Evolutionary conservation across 2,797 vertebrate species (phyloP).

Genomic region (Aldrovandia affinis): DNA sequence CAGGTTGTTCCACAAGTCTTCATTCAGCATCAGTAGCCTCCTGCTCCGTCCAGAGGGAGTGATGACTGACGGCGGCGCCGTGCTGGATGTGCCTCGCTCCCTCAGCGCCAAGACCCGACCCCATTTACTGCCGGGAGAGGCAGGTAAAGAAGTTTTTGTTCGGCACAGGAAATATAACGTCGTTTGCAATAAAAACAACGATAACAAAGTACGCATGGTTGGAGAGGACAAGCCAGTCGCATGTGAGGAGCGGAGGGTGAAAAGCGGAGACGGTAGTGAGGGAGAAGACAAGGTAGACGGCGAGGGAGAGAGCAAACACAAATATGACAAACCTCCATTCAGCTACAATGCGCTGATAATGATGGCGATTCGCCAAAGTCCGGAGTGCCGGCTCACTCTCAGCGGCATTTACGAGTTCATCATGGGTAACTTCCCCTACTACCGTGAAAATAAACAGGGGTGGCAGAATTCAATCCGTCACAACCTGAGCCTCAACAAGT

Average conservation of each 20-base stretch:
- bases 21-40: conserved; percentile 79
- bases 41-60: conserved; percentile 65
- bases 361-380: conserved; percentile 82
- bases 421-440: conserved; percentile 78
- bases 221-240: conserved; percentile 16
- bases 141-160: conserved; percentile 20
- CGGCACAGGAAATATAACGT: conserved; percentile 39
- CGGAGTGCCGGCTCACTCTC: conserved; percentile 72
- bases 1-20: conserved; percentile 68
- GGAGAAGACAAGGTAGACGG: conserved; percentile 21
- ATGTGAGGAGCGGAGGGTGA: conserved; percentile 21
- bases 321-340: conserved; percentile 76
- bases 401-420: conserved; percentile 83
- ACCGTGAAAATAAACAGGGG: conserved; percentile 75
- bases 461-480: conserved; percentile 85
- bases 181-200: conserved; percentile 30
- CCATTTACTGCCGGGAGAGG: conserved; percentile 35
- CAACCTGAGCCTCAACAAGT: conserved; percentile 83
- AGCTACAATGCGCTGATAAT: conserved; percentile 84
- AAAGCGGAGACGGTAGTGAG: not conserved
- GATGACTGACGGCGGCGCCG: conserved; percentile 43
- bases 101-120: conserved; percentile 42
- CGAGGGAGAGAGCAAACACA: conserved; percentile 45
- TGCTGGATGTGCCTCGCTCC: conserved; percentile 19
- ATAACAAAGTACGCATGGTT: conserved; percentile 30